Percentiles rank a stretch among this genome's conserved stretches.
Evolutionary conservation across 2,888 invertebrate genomes (phyloP).

Genomic region (Eurytoma californica): DNA sequence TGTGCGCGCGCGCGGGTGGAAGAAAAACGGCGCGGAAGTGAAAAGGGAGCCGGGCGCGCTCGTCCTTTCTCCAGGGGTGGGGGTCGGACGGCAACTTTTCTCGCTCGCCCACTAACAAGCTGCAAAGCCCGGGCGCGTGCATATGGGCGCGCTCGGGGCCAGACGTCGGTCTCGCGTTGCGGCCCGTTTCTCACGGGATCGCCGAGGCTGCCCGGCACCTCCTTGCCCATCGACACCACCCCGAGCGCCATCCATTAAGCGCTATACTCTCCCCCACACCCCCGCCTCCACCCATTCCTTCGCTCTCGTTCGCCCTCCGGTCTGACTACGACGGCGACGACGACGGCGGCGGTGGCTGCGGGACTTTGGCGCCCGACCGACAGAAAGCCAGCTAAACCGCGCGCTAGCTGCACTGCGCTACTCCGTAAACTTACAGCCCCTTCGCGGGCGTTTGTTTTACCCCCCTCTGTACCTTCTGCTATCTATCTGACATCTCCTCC

Average conservation of each 20-base stretch:
- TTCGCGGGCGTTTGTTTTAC: neutral
- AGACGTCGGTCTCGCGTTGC: slow-evolving; percentile 38
- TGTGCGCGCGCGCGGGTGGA: neutral
- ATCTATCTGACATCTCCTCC: slow-evolving; percentile 3
- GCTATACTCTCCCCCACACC: neutral
- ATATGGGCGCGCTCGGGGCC: neutral
- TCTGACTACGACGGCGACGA: neutral
- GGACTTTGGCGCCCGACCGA: slow-evolving; percentile 17
- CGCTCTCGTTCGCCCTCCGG: neutral
- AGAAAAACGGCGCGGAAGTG: slow-evolving; percentile 16
- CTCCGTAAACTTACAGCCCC: slow-evolving; percentile 39
- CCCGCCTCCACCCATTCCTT: slow-evolving; percentile 13
- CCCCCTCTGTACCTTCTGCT: neutral
- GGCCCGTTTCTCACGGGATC: slow-evolving; percentile 43
- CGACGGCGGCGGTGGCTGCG: slow-evolving; percentile 21
- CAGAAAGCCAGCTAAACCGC: slow-evolving; percentile 5
- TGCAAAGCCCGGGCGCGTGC: slow-evolving; percentile 21
- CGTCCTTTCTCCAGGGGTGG: slow-evolving; percentile 11
- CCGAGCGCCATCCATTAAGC: slow-evolving; percentile 47
- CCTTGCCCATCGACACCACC: slow-evolving; percentile 47
- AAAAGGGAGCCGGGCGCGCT: slow-evolving; percentile 19
- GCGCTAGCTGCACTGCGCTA: slow-evolving; percentile 42
- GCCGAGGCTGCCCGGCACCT: neutral
- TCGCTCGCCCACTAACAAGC: slow-evolving; percentile 41
- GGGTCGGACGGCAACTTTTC: slow-evolving; percentile 43